Evolutionary conservation across 2,113 vertebrate species (phyloP).

Genomic region (Litocranius walleri): DNA sequence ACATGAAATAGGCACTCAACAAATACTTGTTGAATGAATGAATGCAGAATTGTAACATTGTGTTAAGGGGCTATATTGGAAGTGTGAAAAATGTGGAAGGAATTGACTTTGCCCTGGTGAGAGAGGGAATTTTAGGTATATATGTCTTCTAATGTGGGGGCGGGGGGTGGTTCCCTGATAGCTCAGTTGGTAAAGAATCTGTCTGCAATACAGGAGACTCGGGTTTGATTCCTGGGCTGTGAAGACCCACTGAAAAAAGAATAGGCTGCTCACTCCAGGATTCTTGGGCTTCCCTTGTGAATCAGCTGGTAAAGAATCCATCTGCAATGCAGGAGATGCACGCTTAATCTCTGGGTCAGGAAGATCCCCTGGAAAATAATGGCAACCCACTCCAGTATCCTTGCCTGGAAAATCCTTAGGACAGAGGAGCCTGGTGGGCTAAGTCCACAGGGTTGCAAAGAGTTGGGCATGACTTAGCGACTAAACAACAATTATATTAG

Average conservation of each 20-base stretch:
- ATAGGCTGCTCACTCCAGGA: background rate
- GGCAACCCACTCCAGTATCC: background rate
- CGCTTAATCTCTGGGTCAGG: background rate
- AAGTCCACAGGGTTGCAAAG: background rate
- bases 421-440: background rate
- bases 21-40: background rate
- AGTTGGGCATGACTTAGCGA: background rate
- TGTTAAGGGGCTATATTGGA: background rate
- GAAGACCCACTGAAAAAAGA: background rate
- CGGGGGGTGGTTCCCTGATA: accelerated
- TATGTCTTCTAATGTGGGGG: background rate
- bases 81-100: background rate
- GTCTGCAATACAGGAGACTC: background rate
- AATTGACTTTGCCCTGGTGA: background rate
- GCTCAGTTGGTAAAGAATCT: background rate
- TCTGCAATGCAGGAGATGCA: background rate
- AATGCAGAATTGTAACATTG: background rate
- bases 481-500: background rate
- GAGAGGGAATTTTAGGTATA: background rate
- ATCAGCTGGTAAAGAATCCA: background rate
- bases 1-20: background rate
- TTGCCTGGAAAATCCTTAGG: background rate
- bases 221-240: background rate
- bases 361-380: background rate
- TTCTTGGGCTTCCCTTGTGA: background rate